Percentiles rank a stretch among this genome's conserved stretches.
Conservation (phyloP, 1,140 invertebrate genomes). For the Brachionus koreanus region DNA sequence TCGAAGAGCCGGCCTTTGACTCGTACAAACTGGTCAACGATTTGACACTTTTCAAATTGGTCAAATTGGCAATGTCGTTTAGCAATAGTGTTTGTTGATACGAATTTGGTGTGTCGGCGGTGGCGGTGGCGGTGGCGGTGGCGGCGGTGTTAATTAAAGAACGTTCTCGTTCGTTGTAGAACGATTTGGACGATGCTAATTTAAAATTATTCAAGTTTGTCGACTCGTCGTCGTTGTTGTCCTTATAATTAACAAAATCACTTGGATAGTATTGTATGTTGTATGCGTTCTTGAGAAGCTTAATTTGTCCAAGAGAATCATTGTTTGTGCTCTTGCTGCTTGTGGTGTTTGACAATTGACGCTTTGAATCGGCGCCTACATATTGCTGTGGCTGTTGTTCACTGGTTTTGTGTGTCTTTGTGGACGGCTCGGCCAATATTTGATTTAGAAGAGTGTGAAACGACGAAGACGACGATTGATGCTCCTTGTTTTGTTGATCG, state of each 20-base stretch:
- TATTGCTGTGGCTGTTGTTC: background rate
- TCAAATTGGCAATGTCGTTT: constrained; percentile 26
- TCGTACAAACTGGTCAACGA: constrained; percentile 41
- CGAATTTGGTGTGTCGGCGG: background rate
- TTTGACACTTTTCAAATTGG: constrained; percentile 43
- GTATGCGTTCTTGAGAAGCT: constrained; percentile 38
- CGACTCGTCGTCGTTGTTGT: background rate
- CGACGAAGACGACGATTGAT: background rate
- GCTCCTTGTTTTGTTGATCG: background rate
- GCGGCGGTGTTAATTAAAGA: no score
- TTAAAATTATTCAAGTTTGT: background rate
- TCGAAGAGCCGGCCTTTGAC: background rate
- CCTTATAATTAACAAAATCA: constrained; percentile 33
- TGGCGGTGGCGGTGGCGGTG: background rate
- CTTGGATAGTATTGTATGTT: constrained; percentile 39
- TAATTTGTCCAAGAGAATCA: background rate
- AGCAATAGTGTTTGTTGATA: background rate
- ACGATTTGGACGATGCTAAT: background rate
- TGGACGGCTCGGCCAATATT: background rate
- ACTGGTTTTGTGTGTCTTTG: background rate
- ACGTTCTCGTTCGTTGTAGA: background rate
- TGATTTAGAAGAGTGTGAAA: background rate
- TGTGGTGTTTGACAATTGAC: no score
- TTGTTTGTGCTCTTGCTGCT: background rate
- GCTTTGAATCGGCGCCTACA: no score